Evolutionary conservation across 2,888 invertebrate genomes (phyloP), one percentile per base, ranked within the genome.

Genomic region (Acheta domesticus): DNA sequence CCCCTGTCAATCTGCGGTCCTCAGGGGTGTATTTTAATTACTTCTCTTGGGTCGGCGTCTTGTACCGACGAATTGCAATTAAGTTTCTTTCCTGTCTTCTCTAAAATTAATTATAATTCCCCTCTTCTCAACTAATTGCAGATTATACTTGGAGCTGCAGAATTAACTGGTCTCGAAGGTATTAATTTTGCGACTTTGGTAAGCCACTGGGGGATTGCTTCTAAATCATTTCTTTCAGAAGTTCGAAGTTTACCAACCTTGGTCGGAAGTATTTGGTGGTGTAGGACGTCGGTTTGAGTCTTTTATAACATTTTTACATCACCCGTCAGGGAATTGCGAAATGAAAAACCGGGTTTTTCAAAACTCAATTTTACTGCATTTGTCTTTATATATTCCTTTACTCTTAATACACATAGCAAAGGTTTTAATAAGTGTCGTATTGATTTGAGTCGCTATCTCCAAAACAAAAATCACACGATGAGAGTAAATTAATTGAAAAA

Each of bases 101-200:
- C 77, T n/a, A 77, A 77, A 23, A 62, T 62, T 62, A 62, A 62
- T 62, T 62, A 62, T 62, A 62, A 62, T 62, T 19, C 62, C 36
- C 62, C 62, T 62, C 62, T 62, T 62, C 14, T n/a, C 62, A 62
- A 62, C 62, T 62, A 62, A 62, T 62, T 62, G 62, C 62, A n/a
- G 62, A 62, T 62, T 62, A 62, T 62, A 62, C 62, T n/a, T 19
- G 62, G 62, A 62, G 62, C n/a, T n/a, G 62, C n/a, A n/a, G 62
- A 62, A 62, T 62, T 62, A 62, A 62, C 62, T 62, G 62, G 62
- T n/a, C n/a, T 62, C 14, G n/a, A 19, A 62, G 62, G 62, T 11
- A 14, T n/a, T n/a, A 62, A 62, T 62, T 62, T 14, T 62, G 36
- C 36, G 36, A 36, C 36, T 36, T 36, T 36, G 36, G 36, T 36